These are phyloP conservation scores for Coreoperca whiteheadi DNA, from an alignment of 2,113 vertebrate species.

Conservation along the genomic window DNA sequence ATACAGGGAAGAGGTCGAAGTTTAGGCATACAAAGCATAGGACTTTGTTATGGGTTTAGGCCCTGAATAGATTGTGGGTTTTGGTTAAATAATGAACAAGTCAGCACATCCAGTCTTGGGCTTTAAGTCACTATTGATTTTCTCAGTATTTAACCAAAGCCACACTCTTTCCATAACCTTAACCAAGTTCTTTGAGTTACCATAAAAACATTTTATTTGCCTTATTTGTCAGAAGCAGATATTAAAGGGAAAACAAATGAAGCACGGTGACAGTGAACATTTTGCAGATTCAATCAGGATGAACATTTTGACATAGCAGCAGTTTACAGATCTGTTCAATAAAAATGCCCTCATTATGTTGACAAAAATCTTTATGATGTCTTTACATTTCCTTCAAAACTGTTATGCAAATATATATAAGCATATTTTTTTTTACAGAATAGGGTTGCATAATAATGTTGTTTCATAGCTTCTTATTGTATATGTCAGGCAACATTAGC, in stretches of 20 bases:
- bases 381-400: conserved; percentile 9
- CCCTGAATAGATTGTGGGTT: not conserved
- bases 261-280: not conserved
- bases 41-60: not conserved
- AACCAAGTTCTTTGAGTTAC: not conserved
- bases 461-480: not conserved
- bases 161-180: not conserved
- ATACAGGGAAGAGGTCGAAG: not conserved
- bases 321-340: not conserved
- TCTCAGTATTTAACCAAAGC: not conserved
- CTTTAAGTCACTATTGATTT: conserved; percentile 12
- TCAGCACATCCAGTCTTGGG: not conserved
- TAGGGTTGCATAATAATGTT: not conserved
- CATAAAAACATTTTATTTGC: not conserved
- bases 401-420: not conserved
- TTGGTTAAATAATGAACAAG: conserved; percentile 5
- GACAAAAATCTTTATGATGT: not conserved
- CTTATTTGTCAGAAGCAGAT: not conserved
- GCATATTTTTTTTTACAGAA: not conserved
- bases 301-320: conserved; percentile 7
- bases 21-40: not conserved
- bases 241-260: not conserved
- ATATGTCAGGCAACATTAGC: conserved; percentile 9
- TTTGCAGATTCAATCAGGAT: not conserved
- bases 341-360: not conserved